Base-by-base conservation (phyloP, 2,113 vertebrate genomes). In the Hemiprocne comata region DNA sequence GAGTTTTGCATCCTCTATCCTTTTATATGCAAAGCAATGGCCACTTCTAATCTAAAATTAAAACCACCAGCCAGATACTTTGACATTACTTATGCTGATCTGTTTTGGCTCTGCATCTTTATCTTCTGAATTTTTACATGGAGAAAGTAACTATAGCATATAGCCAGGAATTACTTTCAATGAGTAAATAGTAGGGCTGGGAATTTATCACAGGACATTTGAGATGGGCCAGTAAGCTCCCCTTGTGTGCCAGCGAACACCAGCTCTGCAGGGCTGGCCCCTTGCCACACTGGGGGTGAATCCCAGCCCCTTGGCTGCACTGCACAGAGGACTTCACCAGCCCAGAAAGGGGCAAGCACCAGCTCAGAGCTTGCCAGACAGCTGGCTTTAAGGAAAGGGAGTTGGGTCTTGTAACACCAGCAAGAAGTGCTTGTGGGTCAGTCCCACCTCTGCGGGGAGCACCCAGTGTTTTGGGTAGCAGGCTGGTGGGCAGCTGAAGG, bases 271-370 rank as follows among this genome's bases (percentile, higher is more conserved):
- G 34, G 44, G 24, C 76, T 90, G 67, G 13, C 58, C 33, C 17
- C 20, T 61, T 3, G 2, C 40, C 36, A 14, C 2, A 5, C 42
- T 54, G 51, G 10, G 3, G 1, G 9, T 17, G 16, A 19, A 29
- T 74, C 24, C 28, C 46, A 67, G 65, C 17, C 57, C 50, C 54
- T 57, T 40, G 36, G 66, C 61, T 65, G 25, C 28, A 15, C 33
- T 55, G 60, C 17, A 61, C 25, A 62, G 14, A 24, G 62, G 53
- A 31, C 42, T 73, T 46, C 28, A 23, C 42, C 60, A 64, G 66
- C 44, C 55, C 77, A 74, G 61, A 50, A 34, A 72, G 44, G 29
- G 33, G 25, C 36, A 77, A 73, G 16, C 29, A 67, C 25, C 36
- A 78, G 38, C 55, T 17, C 10, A 74, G 51, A 42, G 23, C 38